Conservation (phyloP, 2,113 vertebrate genomes). For the Suncus etruscus region DNA sequence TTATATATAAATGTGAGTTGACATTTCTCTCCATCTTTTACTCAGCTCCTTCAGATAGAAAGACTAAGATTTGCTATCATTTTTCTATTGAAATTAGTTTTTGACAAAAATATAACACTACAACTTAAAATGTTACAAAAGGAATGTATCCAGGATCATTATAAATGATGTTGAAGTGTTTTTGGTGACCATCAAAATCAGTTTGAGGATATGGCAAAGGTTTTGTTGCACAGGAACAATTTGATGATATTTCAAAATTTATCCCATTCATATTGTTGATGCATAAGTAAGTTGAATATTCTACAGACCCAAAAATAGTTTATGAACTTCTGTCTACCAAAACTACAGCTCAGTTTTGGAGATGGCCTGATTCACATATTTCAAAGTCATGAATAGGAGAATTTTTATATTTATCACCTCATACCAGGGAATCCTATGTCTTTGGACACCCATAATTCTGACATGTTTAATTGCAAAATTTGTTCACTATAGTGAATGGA, state of each 20-base stretch:
- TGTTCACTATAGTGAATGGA: background rate
- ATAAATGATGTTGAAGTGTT: background rate
- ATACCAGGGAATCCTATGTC: background rate
- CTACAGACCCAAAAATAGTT: background rate
- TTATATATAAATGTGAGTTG: no score
- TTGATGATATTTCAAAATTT: background rate
- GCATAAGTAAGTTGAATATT: background rate
- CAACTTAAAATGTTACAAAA: background rate
- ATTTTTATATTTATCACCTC: conserved; percentile 6
- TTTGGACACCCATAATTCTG: background rate
- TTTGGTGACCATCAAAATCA: conserved; percentile 12
- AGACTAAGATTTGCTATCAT: background rate
- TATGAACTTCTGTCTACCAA: background rate
- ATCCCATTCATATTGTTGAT: background rate
- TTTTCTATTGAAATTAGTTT: background rate
- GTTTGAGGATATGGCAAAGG: background rate
- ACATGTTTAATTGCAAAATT: background rate
- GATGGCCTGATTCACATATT: conserved; percentile 20
- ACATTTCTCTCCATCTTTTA: background rate
- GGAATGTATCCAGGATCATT: conserved; percentile 1
- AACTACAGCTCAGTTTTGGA: background rate
- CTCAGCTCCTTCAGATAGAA: background rate
- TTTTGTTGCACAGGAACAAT: background rate
- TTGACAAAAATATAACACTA: background rate
- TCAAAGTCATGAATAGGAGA: background rate